These are phyloP conservation scores for Scaptodrosophila lebanonensis DNA, from an alignment of 1,140 invertebrate species.

Conservation along the genomic window DNA sequence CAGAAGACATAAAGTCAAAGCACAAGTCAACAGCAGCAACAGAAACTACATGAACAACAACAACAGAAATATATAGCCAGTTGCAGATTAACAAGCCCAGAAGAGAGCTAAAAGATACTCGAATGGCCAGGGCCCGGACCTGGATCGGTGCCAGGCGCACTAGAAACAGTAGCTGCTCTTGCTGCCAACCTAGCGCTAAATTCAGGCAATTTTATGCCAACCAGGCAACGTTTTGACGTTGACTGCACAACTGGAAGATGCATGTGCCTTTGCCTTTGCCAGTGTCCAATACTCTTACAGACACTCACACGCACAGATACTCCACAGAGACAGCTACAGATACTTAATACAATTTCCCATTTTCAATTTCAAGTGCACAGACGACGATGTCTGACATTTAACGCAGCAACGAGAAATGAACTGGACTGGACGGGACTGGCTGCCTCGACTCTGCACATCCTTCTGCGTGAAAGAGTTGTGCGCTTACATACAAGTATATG, in stretches of 20 bases:
- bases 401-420: no score
- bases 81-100: slow-evolving; percentile 66
- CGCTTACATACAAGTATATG: no score
- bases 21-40: slow-evolving; percentile 37
- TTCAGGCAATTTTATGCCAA: slow-evolving; percentile 72
- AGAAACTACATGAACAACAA: slow-evolving; percentile 11
- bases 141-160: slow-evolving; percentile 58
- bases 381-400: slow-evolving; percentile 10
- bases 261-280: slow-evolving; percentile 43
- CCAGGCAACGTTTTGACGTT: slow-evolving; percentile 55
- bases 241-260: slow-evolving; percentile 62
- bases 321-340: slow-evolving; percentile 9
- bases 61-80: slow-evolving; percentile 36
- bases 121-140: slow-evolving; percentile 22
- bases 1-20: slow-evolving; percentile 17
- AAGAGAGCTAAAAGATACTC: slow-evolving; percentile 64
- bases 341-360: slow-evolving; percentile 3
- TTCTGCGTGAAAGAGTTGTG: no score
- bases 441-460: no score
- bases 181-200: slow-evolving; percentile 59
- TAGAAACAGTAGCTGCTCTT: slow-evolving; percentile 43
- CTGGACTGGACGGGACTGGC: no score
- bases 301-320: slow-evolving; percentile 1
- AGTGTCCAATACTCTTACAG: slow-evolving; percentile 28
- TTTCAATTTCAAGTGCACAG: slow-evolving; percentile 52